Conservation (phyloP, 2,797 vertebrate species). For the Leptatherina wallacei region DNA sequence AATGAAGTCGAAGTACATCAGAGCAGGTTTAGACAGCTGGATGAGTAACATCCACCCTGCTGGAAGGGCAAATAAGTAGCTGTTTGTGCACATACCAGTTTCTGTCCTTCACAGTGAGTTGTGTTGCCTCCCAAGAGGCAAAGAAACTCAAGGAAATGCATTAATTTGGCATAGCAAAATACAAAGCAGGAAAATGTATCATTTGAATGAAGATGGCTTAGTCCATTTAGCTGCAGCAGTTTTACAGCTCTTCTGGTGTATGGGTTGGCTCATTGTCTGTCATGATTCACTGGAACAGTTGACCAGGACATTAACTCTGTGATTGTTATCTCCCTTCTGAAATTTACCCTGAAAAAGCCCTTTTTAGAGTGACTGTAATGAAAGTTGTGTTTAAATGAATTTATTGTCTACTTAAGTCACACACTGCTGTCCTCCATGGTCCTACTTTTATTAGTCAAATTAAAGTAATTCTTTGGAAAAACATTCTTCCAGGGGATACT, state of each 20-base stretch:
- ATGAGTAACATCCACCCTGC: slow-evolving; percentile 1
- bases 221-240: neutral
- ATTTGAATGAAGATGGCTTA: neutral
- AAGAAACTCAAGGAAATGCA: neutral
- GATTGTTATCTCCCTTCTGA: neutral
- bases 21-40: slow-evolving; percentile 9
- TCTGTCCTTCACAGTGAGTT: neutral
- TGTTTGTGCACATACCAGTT: neutral
- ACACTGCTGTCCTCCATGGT: neutral
- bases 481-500: neutral
- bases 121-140: neutral
- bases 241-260: neutral
- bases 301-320: neutral
- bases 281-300: neutral
- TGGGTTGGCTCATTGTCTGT: neutral
- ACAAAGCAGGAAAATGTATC: neutral
- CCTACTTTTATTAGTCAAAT: neutral
- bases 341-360: neutral
- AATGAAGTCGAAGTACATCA: neutral
- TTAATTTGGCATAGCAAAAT: neutral
- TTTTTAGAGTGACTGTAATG: neutral
- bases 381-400: neutral
- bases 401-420: neutral
- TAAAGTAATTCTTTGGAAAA: neutral
- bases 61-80: neutral